phyloP scores from a whole-genome alignment of 2,888 invertebrate genomes.

The Sisyra nigra region DNA sequence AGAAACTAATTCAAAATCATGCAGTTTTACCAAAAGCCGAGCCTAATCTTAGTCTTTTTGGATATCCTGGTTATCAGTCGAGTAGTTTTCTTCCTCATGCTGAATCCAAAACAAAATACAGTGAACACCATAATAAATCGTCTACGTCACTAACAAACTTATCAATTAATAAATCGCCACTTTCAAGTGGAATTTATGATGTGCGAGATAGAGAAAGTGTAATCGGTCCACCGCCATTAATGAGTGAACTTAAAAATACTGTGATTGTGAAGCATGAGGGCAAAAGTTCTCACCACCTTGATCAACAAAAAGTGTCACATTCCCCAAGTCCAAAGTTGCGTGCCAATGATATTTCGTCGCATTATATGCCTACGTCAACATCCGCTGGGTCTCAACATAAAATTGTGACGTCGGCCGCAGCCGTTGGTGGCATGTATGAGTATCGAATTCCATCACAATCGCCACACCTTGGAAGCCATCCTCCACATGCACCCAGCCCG shows the following conservation, averaged over 20 bases:
- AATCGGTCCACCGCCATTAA: conserved; percentile 47
- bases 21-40: conserved; percentile 39
- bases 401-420: conserved; percentile 8
- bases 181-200: conserved; percentile 17
- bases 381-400: conserved; percentile 23
- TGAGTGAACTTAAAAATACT: conserved; percentile 47
- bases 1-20: conserved; percentile 19
- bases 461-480: conserved; percentile 26
- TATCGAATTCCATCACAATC: conserved; percentile 29
- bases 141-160: conserved; percentile 16
- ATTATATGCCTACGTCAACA: conserved; percentile 36
- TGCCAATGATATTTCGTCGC: conserved; percentile 32
- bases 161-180: conserved; percentile 25
- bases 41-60: conserved; percentile 49
- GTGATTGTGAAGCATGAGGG: conserved; percentile 68
- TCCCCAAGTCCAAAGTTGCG: conserved; percentile 41
- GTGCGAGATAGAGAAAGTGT: conserved; percentile 22
- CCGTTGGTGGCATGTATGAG: conserved; percentile 20
- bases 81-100: conserved; percentile 25
- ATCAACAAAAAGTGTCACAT: conserved; percentile 27
- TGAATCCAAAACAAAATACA: conserved; percentile 42
- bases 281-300: conserved; percentile 40
- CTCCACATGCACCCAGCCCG: conserved; percentile 20
- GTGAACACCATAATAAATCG: conserved; percentile 28
- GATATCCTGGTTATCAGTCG: conserved; percentile 42